Percentiles rank a stretch among this genome's conserved stretches.
phyloP scores from a whole-genome alignment of 2,113 vertebrate genomes.

The Carettochelys insculpta region DNA sequence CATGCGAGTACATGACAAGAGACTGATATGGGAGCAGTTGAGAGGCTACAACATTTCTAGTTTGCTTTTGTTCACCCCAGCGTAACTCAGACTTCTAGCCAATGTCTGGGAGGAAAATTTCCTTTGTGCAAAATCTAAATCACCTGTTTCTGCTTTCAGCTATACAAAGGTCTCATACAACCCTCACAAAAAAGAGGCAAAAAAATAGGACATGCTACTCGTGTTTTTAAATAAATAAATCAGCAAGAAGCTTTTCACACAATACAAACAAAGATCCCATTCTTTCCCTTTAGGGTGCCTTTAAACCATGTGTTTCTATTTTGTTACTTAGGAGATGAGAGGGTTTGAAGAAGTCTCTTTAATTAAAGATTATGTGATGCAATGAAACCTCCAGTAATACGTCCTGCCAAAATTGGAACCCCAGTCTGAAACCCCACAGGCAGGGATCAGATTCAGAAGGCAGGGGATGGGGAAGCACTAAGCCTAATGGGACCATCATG shows the following conservation, averaged over 20 bases:
- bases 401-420: too few relatives aligned
- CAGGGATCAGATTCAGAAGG: not conserved
- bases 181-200: not conserved
- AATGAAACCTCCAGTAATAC: not conserved
- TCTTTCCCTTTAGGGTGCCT: not conserved
- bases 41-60: not conserved
- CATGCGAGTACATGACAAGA: accelerated
- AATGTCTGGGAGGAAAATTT: not conserved
- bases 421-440: too few relatives aligned
- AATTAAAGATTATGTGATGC: not conserved
- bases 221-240: not conserved
- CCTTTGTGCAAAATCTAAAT: not conserved
- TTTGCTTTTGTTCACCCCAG: not conserved
- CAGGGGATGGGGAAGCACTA: not conserved
- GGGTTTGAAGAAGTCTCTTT: not conserved
- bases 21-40: not conserved
- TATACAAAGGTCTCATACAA: not conserved
- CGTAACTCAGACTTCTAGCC: not conserved
- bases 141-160: not conserved
- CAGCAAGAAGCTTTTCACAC: not conserved
- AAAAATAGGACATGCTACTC: not conserved
- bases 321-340: not conserved
- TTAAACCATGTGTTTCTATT: not conserved
- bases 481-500: too few relatives aligned
- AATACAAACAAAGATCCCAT: not conserved